phyloP scores from a whole-genome alignment of 2,888 invertebrate species.

The Ptychoptera albimana region DNA sequence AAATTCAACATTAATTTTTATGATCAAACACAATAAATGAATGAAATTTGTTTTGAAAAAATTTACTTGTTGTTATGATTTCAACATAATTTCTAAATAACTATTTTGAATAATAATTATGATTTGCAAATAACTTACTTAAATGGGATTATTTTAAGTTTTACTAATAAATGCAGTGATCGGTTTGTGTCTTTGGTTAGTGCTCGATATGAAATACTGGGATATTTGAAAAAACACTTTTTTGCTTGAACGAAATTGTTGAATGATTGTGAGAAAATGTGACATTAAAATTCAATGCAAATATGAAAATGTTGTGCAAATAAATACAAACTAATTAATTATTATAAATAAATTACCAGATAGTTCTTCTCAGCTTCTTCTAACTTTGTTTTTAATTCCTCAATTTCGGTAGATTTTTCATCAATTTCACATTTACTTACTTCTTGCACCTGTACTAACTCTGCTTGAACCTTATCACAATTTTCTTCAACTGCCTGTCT shows the following conservation, averaged over 20 bases:
- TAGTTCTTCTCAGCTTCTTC: constrained; percentile 25
- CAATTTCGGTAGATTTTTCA: constrained; percentile 22
- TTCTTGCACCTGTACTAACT: constrained; percentile 11
- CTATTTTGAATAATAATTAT: too few relatives aligned
- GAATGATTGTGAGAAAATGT: not conserved
- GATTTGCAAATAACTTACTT: too few relatives aligned
- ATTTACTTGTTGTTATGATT: too few relatives aligned
- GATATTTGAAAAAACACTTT: not conserved
- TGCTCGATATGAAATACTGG: not conserved
- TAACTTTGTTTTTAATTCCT: constrained; percentile 20
- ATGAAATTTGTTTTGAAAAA: too few relatives aligned
- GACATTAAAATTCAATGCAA: not conserved
- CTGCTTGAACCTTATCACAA: constrained; percentile 19
- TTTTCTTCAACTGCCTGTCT: constrained; percentile 16
- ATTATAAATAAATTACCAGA: constrained; percentile 13
- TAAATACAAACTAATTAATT: constrained; percentile 6
- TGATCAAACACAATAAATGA: too few relatives aligned
- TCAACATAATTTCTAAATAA: too few relatives aligned
- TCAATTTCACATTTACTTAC: constrained; percentile 18
- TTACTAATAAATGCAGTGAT: constrained; percentile 1
- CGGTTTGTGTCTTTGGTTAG: not conserved
- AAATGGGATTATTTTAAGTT: not conserved
- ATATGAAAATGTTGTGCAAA: not conserved
- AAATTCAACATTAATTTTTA: too few relatives aligned
- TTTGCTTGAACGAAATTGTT: not conserved